Percentiles rank a stretch among this genome's conserved stretches.
Conservation (phyloP, 2,113 vertebrate genomes). For the Notiomystis cincta region DNA sequence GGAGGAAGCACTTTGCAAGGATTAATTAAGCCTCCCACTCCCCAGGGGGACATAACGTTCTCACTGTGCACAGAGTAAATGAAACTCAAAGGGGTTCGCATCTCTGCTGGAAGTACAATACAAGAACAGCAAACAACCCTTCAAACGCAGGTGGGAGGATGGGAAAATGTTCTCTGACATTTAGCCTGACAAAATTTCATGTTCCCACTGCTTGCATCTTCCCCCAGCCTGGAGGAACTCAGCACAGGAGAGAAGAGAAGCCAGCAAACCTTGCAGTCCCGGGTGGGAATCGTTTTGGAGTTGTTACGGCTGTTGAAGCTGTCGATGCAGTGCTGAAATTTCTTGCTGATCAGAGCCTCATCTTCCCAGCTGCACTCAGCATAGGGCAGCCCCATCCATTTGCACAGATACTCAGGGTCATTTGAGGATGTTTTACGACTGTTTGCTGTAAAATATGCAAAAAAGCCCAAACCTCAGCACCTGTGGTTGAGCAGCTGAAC, state of each 20-base stretch:
- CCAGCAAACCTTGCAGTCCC: slow-evolving; percentile 90
- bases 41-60: background rate
- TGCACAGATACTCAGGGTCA: slow-evolving; percentile 93
- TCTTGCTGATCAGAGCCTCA: slow-evolving; percentile 88
- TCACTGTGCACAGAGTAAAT: background rate
- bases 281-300: slow-evolving; percentile 89
- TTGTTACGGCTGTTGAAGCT: slow-evolving; percentile 86
- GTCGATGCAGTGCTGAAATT: slow-evolving; percentile 89
- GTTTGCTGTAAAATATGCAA: slow-evolving; percentile 75
- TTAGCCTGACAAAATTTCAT: background rate
- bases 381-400: slow-evolving; percentile 98
- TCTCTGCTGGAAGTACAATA: background rate
- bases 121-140: background rate
- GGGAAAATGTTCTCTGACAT: background rate
- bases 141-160: background rate
- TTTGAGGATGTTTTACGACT: slow-evolving; percentile 86
- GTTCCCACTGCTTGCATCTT: background rate
- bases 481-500: background rate
- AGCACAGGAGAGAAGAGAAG: background rate
- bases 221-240: background rate
- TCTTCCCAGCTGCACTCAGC: slow-evolving; percentile 98
- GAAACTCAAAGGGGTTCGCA: background rate
- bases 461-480: background rate
- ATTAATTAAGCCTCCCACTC: slow-evolving; percentile 26
- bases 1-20: background rate